A percentile compares a stretch with the other conserved stretches of the same genome.
Evolutionary conservation across 2,113 vertebrate species (phyloP).

Genomic region (chimpanzee (Pan troglodytes)): NHGRI_mPanTro3-v2.1_pri NC_072408.2:10518001-10518500

Average conservation of each 20-base stretch:
- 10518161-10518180: not conserved
- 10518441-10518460: not conserved
- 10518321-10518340: not conserved
- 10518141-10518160: not conserved
- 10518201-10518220: not conserved
- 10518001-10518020: not conserved
- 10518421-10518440: not conserved
- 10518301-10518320: not conserved
- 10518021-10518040: not conserved
- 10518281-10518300: not conserved
- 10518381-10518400: too few species aligned
- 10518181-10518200: not conserved
- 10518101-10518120: not conserved
- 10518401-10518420: not conserved
- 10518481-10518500: not conserved
- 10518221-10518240: not conserved
- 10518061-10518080: not conserved
- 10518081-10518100: not conserved
- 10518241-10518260: not conserved
- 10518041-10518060: not conserved
- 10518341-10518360: not conserved
- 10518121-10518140: not conserved
- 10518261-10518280: not conserved
- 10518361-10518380: not conserved
- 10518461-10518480: not conserved